Percentiles rank a stretch among this genome's conserved stretches.
These are phyloP conservation scores for Macrobrachium nipponense DNA, from an alignment of 1,140 invertebrate species.

Conservation along the genomic window DNA sequence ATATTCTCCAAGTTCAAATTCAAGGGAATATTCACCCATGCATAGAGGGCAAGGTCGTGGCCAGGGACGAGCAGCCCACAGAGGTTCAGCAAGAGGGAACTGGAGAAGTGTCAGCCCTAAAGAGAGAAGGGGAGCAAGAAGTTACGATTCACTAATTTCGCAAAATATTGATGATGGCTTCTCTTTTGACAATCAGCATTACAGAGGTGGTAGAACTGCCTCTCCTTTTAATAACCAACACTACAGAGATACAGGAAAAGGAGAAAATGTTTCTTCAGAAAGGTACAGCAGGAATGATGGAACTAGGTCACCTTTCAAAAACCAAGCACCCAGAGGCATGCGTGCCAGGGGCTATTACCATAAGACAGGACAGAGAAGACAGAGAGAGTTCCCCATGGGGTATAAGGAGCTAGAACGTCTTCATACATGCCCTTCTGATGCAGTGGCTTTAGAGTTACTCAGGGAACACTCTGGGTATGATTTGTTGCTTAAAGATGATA, in stretches of 20 bases:
- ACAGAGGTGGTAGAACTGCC: neutral
- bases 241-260: too few relatives aligned
- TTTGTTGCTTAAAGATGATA: constrained; percentile 9
- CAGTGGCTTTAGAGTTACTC: constrained; percentile 31
- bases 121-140: constrained; percentile 10
- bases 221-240: too few relatives aligned
- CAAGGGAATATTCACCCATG: too few relatives aligned
- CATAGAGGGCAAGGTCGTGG: too few relatives aligned
- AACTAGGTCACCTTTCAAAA: neutral
- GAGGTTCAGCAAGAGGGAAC: constrained; percentile 2
- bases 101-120: neutral
- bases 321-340: too few relatives aligned
- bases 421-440: constrained; percentile 3
- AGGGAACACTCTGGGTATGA: constrained; percentile 25
- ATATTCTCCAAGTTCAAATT: too few relatives aligned
- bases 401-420: constrained; percentile 28
- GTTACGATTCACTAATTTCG: constrained; percentile 5
- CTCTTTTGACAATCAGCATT: neutral
- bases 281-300: too few relatives aligned
- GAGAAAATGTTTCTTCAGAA: too few relatives aligned
- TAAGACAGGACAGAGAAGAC: neutral
- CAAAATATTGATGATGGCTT: neutral
- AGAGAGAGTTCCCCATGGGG: constrained; percentile 33
- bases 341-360: neutral
- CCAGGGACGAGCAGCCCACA: neutral